Evolutionary conservation across 2,797 vertebrate species (phyloP).

Genomic region (Lutra lutra): DNA sequence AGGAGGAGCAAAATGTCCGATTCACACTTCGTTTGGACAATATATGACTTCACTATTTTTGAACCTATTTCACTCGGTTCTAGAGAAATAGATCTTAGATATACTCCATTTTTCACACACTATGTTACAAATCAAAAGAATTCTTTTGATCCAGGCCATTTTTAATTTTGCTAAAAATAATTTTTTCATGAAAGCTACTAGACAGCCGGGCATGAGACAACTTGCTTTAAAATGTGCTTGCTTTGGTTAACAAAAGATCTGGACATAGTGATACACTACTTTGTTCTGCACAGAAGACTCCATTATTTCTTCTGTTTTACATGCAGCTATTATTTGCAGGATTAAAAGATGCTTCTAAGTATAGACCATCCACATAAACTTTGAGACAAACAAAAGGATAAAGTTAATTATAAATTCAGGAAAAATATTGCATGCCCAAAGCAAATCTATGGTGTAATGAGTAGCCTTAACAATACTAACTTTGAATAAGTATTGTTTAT

Average conservation of each 20-base stretch:
- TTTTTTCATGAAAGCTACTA: constrained; percentile 44
- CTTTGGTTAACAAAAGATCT: constrained; percentile 53
- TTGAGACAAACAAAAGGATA: constrained; percentile 56
- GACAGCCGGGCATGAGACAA: constrained; percentile 5
- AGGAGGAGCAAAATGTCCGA: not conserved
- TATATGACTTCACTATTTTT: not conserved
- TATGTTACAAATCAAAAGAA: constrained; percentile 21
- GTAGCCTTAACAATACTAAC: not conserved
- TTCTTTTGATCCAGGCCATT: constrained; percentile 40
- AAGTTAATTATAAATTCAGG: constrained; percentile 50
- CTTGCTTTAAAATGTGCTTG: constrained; percentile 54
- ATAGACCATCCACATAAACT: constrained; percentile 39
- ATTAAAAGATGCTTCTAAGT: constrained; percentile 57
- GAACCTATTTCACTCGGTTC: not conserved
- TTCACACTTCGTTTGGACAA: not conserved
- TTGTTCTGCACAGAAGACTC: constrained; percentile 7
- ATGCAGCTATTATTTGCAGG: constrained; percentile 14
- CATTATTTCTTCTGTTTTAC: constrained; percentile 53
- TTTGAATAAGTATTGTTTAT: constrained; percentile 39
- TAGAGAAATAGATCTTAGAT: constrained; percentile 3
- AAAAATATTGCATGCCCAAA: constrained; percentile 6
- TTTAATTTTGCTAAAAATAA: constrained; percentile 26
- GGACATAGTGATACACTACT: not conserved
- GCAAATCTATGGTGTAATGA: constrained; percentile 24
- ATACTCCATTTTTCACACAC: constrained; percentile 26